Evolutionary conservation across 2,888 invertebrate genomes (phyloP), one percentile per base, ranked within the genome.

Genomic region (Ophion costatus): DNA sequence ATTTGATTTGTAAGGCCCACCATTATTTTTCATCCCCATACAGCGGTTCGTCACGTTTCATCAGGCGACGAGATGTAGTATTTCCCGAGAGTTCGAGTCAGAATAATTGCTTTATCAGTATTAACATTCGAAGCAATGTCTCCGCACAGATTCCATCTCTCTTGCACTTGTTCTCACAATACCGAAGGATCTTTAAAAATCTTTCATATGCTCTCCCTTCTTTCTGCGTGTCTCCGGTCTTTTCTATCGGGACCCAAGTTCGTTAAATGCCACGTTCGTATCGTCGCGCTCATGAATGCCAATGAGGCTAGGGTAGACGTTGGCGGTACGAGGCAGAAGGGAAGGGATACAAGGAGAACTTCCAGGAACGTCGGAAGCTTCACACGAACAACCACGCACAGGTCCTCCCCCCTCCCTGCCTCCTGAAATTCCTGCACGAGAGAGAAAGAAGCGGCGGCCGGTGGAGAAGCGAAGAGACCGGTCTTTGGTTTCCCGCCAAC

Each of bases 301-400:
- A 91, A 91, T 90, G 89, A 85, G 79, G 51, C 77, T 74, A 63
- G 69, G 64, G 70, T 67, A 69, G 77, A 78, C 9, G 66, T 33
- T 66, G n/a, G 33, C 61, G 80, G 57, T 24, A 29, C 11, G 57
- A 63, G n/a, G 75, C 63, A 64, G 57, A 74, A n/a, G 57, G 29
- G 24, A 17, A 75, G 69, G 80, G 74, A 75, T 69, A 61, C 67
- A 67, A 74, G 74, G 61, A 80, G 61, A 84, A 86, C 86, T 91
- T 91, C 90, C 87, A 87, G 88, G 90, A 91, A 90, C 84, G 89
- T 87, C 87, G 85, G 80, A 84, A 87, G 87, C 87, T 82, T 80
- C 84, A 80, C 86, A 86, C 81, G 73, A 88, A 88, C 85, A 82
- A 67, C 67, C 81, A 67, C n/a, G 71, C 76, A 76, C 82, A 84